A percentile compares a stretch with the other conserved stretches of the same genome.
Conservation (phyloP, 2,113 vertebrate genomes). For the Ia io region DNA sequence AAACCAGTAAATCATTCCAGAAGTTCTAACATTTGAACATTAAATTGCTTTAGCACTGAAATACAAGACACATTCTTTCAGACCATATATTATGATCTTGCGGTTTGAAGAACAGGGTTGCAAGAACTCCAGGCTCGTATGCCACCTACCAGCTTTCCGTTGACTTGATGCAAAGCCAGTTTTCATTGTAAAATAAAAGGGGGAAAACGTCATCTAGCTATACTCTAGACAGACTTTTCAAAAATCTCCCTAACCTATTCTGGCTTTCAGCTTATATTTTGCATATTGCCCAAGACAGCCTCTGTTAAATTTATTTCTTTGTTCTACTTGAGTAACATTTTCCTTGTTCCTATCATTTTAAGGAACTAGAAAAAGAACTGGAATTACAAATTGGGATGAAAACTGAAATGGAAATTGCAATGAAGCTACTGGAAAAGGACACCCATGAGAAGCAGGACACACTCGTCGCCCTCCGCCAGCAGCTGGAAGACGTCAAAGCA, state of each 20-base stretch:
- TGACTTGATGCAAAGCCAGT: background rate
- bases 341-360: constrained; percentile 56
- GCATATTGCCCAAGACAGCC: background rate
- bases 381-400: constrained; percentile 95
- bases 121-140: background rate
- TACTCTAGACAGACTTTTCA: background rate
- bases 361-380: constrained; percentile 96
- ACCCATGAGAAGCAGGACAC: constrained; percentile 97
- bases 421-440: constrained; percentile 98
- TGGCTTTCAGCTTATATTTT: background rate
- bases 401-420: constrained; percentile 98
- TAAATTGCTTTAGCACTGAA: no score
- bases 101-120: background rate
- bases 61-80: background rate
- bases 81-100: background rate
- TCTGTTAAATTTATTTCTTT: background rate
- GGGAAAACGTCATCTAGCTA: background rate
- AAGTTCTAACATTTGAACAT: background rate
- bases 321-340: constrained; percentile 24
- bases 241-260: background rate
- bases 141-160: background rate
- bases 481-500: constrained; percentile 96
- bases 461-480: constrained; percentile 91
- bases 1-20: background rate
- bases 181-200: background rate